phyloP scores from a whole-genome alignment of 2,797 vertebrate genomes.

The Erethizon dorsatum region DNA sequence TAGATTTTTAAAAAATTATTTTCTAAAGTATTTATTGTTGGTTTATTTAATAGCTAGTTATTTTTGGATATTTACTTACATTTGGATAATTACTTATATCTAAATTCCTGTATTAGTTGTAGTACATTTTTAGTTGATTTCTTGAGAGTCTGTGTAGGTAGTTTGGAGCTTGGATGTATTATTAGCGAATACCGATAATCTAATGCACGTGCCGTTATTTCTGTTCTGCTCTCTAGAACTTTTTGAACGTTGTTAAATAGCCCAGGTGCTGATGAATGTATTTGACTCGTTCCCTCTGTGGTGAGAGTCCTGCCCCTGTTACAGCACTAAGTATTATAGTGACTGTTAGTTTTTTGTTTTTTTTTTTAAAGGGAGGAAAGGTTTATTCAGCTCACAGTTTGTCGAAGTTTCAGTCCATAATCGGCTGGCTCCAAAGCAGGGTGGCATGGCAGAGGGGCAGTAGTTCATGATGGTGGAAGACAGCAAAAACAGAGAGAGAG shows the following conservation, averaged over 20 bases:
- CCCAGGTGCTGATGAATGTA: not conserved
- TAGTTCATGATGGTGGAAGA: too few species aligned
- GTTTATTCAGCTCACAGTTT: too few species aligned
- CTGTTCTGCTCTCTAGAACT: not conserved
- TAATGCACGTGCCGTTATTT: conserved; percentile 1
- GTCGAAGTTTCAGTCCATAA: too few species aligned
- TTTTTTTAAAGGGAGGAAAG: too few species aligned
- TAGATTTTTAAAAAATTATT: not conserved
- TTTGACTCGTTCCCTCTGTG: not conserved
- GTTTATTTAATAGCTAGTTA: conserved; percentile 60
- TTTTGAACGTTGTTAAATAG: conserved; percentile 50
- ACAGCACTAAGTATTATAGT: not conserved
- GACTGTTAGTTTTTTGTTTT: not conserved
- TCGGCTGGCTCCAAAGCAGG: too few species aligned
- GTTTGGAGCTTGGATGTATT: conserved; percentile 42
- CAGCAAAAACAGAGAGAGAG: too few species aligned
- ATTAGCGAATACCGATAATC: conserved; percentile 35
- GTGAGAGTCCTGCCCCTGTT: conserved; percentile 6
- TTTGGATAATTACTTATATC: conserved; percentile 31
- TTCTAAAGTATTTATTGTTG: conserved; percentile 60
- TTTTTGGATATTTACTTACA: conserved; percentile 49
- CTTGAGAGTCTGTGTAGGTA: not conserved
- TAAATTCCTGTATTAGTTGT: conserved; percentile 31
- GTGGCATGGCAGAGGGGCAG: too few species aligned
- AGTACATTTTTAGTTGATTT: conserved; percentile 39